Percentiles rank a stretch among this genome's conserved stretches.
Evolutionary conservation across 2,888 invertebrate genomes (phyloP).

Genomic region (Phymatocera aterrima): DNA sequence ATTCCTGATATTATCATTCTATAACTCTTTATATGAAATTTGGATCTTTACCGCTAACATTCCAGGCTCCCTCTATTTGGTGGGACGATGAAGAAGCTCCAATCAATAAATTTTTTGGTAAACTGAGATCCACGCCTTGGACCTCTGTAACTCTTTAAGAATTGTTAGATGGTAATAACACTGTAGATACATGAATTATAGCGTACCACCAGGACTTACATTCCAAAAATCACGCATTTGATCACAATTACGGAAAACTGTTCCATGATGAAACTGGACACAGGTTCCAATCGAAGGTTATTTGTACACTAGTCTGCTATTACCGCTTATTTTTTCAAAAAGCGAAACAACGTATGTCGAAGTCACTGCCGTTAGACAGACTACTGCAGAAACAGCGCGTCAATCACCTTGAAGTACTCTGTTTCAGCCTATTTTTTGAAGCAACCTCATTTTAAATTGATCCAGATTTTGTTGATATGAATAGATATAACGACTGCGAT

Average conservation of each 20-base stretch:
- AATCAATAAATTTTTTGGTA: slow-evolving; percentile 59
- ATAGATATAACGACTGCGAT: too few species aligned
- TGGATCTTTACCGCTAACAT: slow-evolving; percentile 69
- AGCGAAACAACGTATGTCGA: too few species aligned
- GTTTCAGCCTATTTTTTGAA: too few species aligned
- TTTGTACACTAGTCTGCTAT: too few species aligned
- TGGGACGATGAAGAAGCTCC: slow-evolving; percentile 68
- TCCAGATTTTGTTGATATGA: too few species aligned
- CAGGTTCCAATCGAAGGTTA: too few species aligned
- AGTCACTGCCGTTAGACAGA: too few species aligned
- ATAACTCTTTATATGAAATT: not conserved
- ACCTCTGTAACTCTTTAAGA: not conserved
- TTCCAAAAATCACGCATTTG: not conserved
- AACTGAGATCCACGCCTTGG: slow-evolving; percentile 24
- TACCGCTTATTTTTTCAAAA: too few species aligned
- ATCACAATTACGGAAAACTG: slow-evolving; percentile 75
- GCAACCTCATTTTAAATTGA: too few species aligned
- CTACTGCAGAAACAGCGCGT: too few species aligned
- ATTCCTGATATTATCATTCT: not conserved
- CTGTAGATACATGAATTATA: too few species aligned
- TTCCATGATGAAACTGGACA: slow-evolving; percentile 83
- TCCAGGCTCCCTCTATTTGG: slow-evolving; percentile 80
- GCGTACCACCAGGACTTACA: not conserved
- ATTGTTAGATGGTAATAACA: not conserved
- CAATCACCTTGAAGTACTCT: too few species aligned